Conservation (phyloP, 1,140 invertebrate genomes). For the Diorhabda elongata region DNA sequence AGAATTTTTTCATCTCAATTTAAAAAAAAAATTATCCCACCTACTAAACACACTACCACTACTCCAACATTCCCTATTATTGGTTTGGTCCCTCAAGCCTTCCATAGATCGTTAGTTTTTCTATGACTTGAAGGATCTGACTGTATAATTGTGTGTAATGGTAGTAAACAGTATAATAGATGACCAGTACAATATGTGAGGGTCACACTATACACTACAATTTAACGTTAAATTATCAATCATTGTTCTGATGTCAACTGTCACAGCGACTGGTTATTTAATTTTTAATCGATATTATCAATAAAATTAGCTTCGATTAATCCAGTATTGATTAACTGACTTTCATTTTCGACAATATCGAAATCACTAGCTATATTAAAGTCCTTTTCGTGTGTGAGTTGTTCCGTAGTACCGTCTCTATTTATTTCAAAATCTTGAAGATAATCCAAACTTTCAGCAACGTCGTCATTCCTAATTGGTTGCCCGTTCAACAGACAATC, state of each 20-base stretch:
- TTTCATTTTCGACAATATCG: constrained; percentile 30
- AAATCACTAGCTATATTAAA: constrained; percentile 31
- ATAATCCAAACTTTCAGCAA: constrained; percentile 21
- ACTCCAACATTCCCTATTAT: no score
- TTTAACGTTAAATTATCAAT: not conserved
- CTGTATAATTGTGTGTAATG: not conserved
- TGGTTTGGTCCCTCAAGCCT: no score
- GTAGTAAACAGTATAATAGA: not conserved
- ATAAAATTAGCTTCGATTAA: constrained; percentile 33
- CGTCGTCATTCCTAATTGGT: constrained; percentile 36
- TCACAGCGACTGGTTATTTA: no score
- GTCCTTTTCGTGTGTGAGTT: constrained; percentile 22
- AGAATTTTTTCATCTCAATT: no score
- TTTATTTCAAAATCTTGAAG: constrained; percentile 31
- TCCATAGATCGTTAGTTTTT: not conserved
- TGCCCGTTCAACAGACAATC: constrained; percentile 45
- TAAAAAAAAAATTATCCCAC: no score
- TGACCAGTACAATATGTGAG: not conserved
- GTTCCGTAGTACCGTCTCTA: constrained; percentile 30
- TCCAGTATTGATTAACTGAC: constrained; percentile 33
- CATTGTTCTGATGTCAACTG: not conserved
- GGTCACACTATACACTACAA: not conserved
- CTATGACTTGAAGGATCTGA: not conserved
- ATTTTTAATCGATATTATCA: constrained; percentile 28
- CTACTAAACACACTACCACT: no score